phyloP scores from a whole-genome alignment of 2,888 invertebrate species.

The Adelognathus sp. region DNA sequence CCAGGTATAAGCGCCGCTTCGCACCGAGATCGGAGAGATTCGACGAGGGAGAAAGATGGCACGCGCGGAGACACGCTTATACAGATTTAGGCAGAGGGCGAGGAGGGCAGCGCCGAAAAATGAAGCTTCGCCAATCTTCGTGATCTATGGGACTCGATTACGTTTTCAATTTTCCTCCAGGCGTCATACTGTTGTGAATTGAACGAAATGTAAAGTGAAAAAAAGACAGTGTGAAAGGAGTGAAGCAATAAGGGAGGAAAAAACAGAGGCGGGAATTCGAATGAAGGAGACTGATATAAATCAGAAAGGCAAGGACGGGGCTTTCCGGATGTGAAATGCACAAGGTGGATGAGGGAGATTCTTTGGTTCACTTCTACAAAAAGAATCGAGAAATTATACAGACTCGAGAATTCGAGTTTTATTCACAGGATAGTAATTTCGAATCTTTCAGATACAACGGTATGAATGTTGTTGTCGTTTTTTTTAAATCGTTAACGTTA shows the following conservation, averaged over 20 bases:
- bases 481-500: no score
- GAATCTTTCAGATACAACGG: no score
- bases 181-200: constrained; percentile 22
- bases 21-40: background rate
- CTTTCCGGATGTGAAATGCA: background rate
- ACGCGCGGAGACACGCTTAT: background rate
- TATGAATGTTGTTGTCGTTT: no score
- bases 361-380: background rate
- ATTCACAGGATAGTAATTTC: no score
- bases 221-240: background rate
- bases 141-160: constrained; percentile 51
- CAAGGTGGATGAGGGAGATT: no score
- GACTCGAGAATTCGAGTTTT: no score
- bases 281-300: background rate
- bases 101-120: background rate
- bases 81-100: background rate
- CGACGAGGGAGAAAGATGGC: background rate
- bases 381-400: no score
- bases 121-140: constrained; percentile 14
- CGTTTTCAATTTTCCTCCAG: constrained; percentile 42
- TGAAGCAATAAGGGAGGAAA: background rate
- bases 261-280: background rate
- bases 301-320: background rate
- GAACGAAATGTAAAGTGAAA: constrained; percentile 15
- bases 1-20: background rate